Percentiles rank a stretch among this genome's conserved stretches.
Evolutionary conservation across 2,888 invertebrate species (phyloP).

Genomic region (Drosophila emarginata): DNA sequence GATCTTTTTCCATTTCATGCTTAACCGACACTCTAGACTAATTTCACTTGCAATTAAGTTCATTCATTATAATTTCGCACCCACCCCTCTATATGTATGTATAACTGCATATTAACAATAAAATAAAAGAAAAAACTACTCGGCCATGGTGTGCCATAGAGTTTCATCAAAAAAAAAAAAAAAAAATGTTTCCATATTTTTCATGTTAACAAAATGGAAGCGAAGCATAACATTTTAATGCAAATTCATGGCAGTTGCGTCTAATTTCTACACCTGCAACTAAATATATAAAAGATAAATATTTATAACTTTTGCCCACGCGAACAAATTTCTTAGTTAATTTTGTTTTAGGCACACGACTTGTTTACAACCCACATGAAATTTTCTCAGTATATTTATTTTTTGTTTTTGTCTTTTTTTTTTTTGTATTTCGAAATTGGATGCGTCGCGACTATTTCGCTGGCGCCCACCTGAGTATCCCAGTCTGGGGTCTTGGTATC

Average conservation of each 20-base stretch:
- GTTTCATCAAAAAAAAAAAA: constrained; percentile 12
- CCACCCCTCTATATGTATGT: not conserved
- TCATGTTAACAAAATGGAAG: constrained; percentile 10
- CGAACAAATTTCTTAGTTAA: constrained; percentile 52
- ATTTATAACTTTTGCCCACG: constrained; percentile 65
- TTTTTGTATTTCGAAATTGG: constrained; percentile 62
- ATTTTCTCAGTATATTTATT: constrained; percentile 22
- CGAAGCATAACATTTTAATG: constrained; percentile 40
- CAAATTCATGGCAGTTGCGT: constrained; percentile 32
- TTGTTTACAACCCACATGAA: constrained; percentile 44
- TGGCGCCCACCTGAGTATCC: constrained; percentile 58
- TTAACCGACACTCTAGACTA: constrained; percentile 1
- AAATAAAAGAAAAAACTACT: constrained; percentile 13
- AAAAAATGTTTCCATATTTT: not conserved
- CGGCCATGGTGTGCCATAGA: constrained; percentile 17
- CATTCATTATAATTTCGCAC: not conserved
- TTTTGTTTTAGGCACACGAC: constrained; percentile 42
- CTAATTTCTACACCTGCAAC: constrained; percentile 62
- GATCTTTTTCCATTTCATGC: constrained; percentile 3
- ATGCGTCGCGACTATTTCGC: constrained; percentile 53
- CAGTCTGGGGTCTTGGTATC: constrained; percentile 10
- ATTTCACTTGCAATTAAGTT: constrained; percentile 6
- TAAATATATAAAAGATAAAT: constrained; percentile 37
- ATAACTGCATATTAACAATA: not conserved
- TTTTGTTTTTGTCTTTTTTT: constrained; percentile 32